These are phyloP conservation scores for Halcyon chelicuti DNA, from an alignment of 2,797 vertebrate genomes.

Conservation along the genomic window DNA sequence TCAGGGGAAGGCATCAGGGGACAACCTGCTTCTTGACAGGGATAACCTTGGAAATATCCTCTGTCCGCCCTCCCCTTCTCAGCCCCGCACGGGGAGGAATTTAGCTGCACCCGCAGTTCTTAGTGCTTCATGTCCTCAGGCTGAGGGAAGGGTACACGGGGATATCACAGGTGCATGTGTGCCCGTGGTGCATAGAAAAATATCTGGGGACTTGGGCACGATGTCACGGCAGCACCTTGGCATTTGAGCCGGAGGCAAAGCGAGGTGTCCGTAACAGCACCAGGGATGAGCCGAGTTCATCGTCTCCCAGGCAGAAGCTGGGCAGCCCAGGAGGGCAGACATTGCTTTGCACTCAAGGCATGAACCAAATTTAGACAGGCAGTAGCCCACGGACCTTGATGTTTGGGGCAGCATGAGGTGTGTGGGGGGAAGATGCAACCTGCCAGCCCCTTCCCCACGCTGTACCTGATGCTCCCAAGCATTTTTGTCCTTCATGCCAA, in stretches of 20 bases:
- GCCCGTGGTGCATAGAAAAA: neutral
- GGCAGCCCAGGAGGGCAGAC: neutral
- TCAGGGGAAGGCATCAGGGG: neutral
- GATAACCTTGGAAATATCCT: fast-evolving
- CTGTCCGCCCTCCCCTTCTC: neutral
- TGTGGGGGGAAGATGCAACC: neutral
- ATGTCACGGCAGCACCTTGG: neutral
- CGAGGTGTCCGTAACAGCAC: fast-evolving
- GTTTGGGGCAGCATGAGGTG: neutral
- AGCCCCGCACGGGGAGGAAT: neutral
- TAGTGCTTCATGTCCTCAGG: neutral
- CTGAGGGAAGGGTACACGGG: fast-evolving
- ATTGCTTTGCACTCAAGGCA: neutral
- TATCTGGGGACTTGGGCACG: fast-evolving
- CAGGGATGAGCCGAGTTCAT: fast-evolving
- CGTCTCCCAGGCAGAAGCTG: neutral
- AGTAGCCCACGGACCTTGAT: neutral
- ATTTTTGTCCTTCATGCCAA: constrained; percentile 29
- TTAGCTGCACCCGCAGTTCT: neutral
- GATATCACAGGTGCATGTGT: neutral
- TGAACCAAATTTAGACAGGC: neutral
- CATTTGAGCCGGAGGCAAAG: neutral
- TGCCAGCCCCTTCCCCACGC: neutral
- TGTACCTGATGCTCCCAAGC: constrained; percentile 5
- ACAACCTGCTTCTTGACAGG: neutral